phyloP scores from a whole-genome alignment of 1,140 invertebrate genomes.

The Achatina immaculata region DNA sequence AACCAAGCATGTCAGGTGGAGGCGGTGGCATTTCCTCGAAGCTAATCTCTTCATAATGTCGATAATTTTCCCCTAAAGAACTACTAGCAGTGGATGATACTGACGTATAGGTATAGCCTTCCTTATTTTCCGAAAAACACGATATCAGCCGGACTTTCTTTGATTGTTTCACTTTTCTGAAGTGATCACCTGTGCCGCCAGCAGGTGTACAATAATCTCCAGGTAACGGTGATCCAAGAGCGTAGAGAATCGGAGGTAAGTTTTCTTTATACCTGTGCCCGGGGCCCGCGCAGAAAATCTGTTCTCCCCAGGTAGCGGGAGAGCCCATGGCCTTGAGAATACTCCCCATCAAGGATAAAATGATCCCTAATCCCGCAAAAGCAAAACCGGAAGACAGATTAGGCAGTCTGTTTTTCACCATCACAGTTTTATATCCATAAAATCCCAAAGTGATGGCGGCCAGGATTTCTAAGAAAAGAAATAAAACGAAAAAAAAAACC shows the following conservation, averaged over 20 bases:
- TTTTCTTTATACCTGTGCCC: background rate
- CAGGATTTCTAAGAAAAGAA: slow-evolving; percentile 2
- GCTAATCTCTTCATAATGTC: slow-evolving; percentile 11
- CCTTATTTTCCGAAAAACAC: background rate
- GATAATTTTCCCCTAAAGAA: background rate
- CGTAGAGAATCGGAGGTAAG: background rate
- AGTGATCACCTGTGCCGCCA: too few relatives aligned
- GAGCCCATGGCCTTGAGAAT: slow-evolving; percentile 18
- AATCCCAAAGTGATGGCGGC: background rate
- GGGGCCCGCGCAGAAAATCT: background rate
- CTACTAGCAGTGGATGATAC: background rate
- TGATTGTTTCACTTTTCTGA: background rate
- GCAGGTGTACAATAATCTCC: background rate
- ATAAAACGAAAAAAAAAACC: background rate
- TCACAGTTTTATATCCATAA: slow-evolving; percentile 18
- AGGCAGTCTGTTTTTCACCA: background rate
- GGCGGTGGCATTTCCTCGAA: slow-evolving; percentile 11
- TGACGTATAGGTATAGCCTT: background rate
- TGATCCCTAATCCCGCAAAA: background rate
- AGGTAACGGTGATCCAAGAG: background rate
- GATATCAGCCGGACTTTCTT: background rate
- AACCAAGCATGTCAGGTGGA: background rate
- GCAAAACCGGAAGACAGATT: background rate
- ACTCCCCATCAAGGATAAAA: background rate
- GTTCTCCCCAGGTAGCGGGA: background rate